These are phyloP conservation scores for Cairina moschata DNA, from an alignment of 2,113 vertebrate genomes.

Conservation along the genomic window DNA sequence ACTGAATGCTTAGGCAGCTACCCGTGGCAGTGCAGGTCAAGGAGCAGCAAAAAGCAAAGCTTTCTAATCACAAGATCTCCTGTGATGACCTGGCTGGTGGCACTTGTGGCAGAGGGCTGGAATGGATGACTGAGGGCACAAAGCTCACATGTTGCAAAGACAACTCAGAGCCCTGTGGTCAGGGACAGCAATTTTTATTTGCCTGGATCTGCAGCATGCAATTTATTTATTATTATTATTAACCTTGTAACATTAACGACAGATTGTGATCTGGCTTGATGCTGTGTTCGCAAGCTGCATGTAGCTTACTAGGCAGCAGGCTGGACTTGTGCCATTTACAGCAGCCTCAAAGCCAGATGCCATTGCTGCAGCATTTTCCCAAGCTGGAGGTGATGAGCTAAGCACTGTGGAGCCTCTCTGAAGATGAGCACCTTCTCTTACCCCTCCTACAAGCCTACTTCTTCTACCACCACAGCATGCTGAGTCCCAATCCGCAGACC, in stretches of 20 bases:
- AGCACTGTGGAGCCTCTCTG: neutral
- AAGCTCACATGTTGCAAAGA: neutral
- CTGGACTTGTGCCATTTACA: neutral
- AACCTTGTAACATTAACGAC: neutral
- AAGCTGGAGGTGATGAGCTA: neutral
- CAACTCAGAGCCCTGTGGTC: neutral
- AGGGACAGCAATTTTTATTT: neutral
- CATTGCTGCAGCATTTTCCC: neutral
- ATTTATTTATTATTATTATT: neutral
- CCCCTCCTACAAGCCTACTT: neutral
- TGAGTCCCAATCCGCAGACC: neutral
- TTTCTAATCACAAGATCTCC: neutral
- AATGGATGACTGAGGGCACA: neutral
- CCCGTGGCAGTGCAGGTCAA: neutral
- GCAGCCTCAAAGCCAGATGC: neutral
- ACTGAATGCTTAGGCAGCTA: neutral
- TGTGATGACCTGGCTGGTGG: neutral
- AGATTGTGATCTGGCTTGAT: neutral
- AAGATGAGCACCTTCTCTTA: neutral
- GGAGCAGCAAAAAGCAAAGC: neutral
- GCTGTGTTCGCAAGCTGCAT: rapidly evolving
- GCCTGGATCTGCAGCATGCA: neutral
- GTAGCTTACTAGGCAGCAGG: neutral
- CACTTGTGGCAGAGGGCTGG: neutral
- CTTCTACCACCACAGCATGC: neutral